Evolutionary conservation across 2,888 invertebrate genomes (phyloP).

Genomic region (Podabrus alpinus): DNA sequence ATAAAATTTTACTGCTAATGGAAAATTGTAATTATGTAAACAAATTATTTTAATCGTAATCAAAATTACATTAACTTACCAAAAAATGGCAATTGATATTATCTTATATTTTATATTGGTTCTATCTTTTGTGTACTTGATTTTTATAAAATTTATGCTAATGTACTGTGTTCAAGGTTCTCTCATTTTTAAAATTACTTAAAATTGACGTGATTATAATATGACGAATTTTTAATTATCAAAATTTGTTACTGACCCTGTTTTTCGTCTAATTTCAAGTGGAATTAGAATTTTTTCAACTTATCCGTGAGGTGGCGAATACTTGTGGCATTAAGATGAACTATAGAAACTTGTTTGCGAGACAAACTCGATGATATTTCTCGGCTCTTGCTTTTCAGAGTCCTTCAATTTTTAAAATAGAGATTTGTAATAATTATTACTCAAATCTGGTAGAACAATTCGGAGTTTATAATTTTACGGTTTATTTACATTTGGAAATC

Average conservation of each 20-base stretch:
- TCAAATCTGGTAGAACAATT: background rate
- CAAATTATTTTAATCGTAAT: background rate
- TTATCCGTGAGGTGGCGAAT: slow-evolving; percentile 36
- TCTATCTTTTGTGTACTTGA: background rate
- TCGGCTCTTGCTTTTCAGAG: too few relatives aligned
- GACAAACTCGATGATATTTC: background rate
- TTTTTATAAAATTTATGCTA: background rate
- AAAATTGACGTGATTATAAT: background rate
- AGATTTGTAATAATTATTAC: background rate
- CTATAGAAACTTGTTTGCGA: slow-evolving; percentile 1
- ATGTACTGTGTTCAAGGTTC: background rate
- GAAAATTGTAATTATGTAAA: background rate
- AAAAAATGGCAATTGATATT: background rate
- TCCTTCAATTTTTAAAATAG: background rate
- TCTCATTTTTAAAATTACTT: background rate
- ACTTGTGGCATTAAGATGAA: slow-evolving; percentile 29
- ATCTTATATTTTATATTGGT: background rate
- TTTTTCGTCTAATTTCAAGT: background rate
- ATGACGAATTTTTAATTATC: background rate
- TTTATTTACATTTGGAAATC: background rate
- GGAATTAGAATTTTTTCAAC: background rate
- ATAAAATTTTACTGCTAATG: background rate
- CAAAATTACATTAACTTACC: background rate
- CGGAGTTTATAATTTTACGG: background rate
- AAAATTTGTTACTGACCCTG: background rate